These are phyloP conservation scores for Pampus argenteus DNA, from an alignment of 2,797 vertebrate genomes.

Conservation along the genomic window DNA sequence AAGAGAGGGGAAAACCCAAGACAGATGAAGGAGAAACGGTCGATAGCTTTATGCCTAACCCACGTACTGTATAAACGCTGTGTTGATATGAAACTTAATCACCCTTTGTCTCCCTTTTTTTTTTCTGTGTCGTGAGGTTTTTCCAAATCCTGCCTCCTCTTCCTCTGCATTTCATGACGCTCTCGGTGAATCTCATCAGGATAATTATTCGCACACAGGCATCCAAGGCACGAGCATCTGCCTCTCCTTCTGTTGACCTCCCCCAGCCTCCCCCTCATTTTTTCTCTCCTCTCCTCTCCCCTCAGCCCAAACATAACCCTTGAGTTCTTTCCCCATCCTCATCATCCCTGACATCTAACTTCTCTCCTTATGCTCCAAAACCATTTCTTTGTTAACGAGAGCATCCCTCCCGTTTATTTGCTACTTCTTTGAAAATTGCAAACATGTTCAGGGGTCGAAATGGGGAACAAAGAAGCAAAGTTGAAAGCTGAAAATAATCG, in stretches of 20 bases:
- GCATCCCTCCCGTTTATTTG: conserved; percentile 21
- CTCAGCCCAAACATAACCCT: conserved; percentile 11
- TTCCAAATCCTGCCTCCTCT: conserved; percentile 70
- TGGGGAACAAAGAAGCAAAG: not conserved
- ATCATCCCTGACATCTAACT: not conserved
- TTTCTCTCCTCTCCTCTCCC: conserved; percentile 21
- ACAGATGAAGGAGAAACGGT: conserved; percentile 59
- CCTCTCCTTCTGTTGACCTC: conserved; percentile 85
- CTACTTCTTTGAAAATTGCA: conserved; percentile 45
- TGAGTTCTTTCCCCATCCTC: conserved; percentile 6
- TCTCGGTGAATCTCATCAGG: conserved; percentile 77
- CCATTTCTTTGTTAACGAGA: conserved; percentile 46
- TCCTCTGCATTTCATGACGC: conserved; percentile 59
- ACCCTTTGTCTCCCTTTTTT: conserved; percentile 50
- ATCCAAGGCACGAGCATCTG: conserved; percentile 78
- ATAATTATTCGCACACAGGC: conserved; percentile 79
- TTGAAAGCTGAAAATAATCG: conserved; percentile 13
- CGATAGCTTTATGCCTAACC: conserved; percentile 41
- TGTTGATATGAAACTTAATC: conserved; percentile 51
- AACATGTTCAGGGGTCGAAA: conserved; percentile 29
- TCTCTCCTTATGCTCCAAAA: conserved; percentile 18
- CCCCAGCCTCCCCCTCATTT: conserved; percentile 59
- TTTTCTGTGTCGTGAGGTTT: conserved; percentile 71
- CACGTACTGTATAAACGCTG: conserved; percentile 33
- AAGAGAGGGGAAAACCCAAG: conserved; percentile 54